Percentiles rank a stretch among this genome's conserved stretches.
Conservation (phyloP, 2,113 vertebrate genomes). For the Pteronura brasiliensis region DNA sequence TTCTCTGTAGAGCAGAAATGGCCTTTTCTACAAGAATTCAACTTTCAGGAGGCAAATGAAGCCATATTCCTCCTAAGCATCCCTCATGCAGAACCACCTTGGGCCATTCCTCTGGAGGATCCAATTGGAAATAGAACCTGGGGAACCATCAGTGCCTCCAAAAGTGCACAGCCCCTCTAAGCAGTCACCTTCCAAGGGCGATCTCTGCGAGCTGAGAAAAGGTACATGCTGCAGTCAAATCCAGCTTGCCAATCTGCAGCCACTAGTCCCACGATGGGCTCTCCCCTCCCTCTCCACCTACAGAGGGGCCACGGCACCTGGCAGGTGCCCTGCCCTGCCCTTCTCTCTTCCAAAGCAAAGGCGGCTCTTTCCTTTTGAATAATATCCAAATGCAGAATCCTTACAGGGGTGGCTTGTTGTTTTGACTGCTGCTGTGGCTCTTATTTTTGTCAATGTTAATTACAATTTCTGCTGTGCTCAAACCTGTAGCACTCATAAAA, state of each 20-base stretch:
- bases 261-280: not conserved
- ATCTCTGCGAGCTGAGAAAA: not conserved
- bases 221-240: not conserved
- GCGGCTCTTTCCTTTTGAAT: not conserved
- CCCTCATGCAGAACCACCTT: not conserved
- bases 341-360: not conserved
- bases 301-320: not conserved
- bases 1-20: not conserved
- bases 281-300: not conserved
- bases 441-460: constrained; percentile 74
- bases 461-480: constrained; percentile 75
- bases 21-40: constrained; percentile 39
- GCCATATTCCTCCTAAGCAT: constrained; percentile 32
- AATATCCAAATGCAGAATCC: constrained; percentile 4
- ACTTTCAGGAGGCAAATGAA: constrained; percentile 53
- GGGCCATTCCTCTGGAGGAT: not conserved
- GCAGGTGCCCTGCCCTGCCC: not conserved
- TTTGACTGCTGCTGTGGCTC: constrained; percentile 54
- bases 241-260: not conserved
- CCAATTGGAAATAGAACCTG: not conserved
- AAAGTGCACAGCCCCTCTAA: not conserved
- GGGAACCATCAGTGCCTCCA: not conserved
- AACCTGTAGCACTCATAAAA: constrained; percentile 78
- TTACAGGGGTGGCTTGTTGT: constrained; percentile 34
- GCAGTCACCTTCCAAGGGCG: not conserved